Evolutionary conservation across 2,113 vertebrate species (phyloP).

Genomic region (Catharus bicknelli): DNA sequence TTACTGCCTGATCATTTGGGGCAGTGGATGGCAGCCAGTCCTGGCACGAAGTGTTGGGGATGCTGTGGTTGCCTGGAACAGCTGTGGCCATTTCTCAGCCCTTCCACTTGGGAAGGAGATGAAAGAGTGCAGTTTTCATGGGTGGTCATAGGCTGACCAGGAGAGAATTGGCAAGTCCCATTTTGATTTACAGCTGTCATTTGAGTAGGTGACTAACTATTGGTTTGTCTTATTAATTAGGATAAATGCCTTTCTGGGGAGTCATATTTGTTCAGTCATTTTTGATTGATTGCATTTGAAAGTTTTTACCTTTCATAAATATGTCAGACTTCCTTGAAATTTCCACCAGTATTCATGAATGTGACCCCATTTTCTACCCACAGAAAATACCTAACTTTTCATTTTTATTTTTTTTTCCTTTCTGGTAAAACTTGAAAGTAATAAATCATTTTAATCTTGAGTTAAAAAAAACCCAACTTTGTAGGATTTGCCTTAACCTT

Average conservation of each 20-base stretch:
- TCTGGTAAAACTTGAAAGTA: background rate
- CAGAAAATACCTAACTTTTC: background rate
- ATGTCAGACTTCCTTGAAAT: background rate
- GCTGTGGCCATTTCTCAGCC: background rate
- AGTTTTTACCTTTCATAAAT: background rate
- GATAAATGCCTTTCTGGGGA: conserved; percentile 38
- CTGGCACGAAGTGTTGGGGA: background rate
- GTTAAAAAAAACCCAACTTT: background rate
- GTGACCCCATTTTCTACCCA: background rate
- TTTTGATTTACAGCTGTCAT: conserved; percentile 34
- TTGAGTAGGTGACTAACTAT: conserved; percentile 38
- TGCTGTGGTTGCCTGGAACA: conserved; percentile 41
- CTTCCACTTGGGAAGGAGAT: conserved; percentile 11
- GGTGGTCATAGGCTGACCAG: conserved; percentile 11
- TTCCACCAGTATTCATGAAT: background rate
- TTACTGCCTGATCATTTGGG: conserved; percentile 6
- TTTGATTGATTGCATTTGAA: background rate
- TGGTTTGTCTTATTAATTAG: conserved; percentile 32
- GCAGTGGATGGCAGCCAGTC: conserved; percentile 14
- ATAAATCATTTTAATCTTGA: background rate
- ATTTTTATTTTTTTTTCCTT: background rate
- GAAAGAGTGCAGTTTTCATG: conserved; percentile 5
- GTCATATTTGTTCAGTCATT: background rate
- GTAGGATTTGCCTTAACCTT: background rate
- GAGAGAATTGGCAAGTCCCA: background rate